Base-by-base conservation (phyloP, 2,113 vertebrate species). In the Embiotoca jacksoni region DNA sequence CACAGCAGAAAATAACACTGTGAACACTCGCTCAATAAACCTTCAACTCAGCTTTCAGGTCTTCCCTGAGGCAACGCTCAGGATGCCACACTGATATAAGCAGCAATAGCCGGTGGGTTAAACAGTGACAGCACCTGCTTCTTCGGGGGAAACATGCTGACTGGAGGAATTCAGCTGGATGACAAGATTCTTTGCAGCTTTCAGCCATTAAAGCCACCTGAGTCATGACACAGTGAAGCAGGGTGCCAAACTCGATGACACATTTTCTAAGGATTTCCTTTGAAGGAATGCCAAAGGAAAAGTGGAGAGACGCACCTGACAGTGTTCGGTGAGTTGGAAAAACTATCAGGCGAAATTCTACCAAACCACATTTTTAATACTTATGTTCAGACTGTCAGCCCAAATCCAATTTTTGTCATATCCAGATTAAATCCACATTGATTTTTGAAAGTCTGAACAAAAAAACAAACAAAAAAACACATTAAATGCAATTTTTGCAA, bases 91-190 rank as follows among this genome's bases (percentile, higher is more conserved):
- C 13, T 15, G 15, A 74, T 47, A 37, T 2, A 46, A 50, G 53
- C 46, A 37, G 56, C 58, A 36, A 63, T 59, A 81, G 44, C 32
- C 16, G 9, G n/a, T 23, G 33, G 60, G 75, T 72, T 47, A 54
- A 63, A 81, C 75, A 37, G 57, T n/a, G 68, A 64, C 54, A 70
- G 62, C 75, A 61, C 60, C 58, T 60, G 73, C 50, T 70, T 56
- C 78, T 47, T 54, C 56, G 15, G 46, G 23, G 30, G 54, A 75
- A 62, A 68, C 39, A 54, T 71, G 68, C 49, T 54, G 79, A 78
- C 64, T 53, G 66, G 37, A 30, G 65, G 41, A 64, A 57, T 73
- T 65, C 67, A 71, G 60, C 33, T 47, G 32, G 50, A 69, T 13
- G 23, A 78, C 14, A 6, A 36, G 57, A 61, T 50, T 67, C 55